These are phyloP conservation scores for Pocillopora verrucosa DNA, from an alignment of 64 coral and sea anemone genomes.

Conservation along the genomic window DNA sequence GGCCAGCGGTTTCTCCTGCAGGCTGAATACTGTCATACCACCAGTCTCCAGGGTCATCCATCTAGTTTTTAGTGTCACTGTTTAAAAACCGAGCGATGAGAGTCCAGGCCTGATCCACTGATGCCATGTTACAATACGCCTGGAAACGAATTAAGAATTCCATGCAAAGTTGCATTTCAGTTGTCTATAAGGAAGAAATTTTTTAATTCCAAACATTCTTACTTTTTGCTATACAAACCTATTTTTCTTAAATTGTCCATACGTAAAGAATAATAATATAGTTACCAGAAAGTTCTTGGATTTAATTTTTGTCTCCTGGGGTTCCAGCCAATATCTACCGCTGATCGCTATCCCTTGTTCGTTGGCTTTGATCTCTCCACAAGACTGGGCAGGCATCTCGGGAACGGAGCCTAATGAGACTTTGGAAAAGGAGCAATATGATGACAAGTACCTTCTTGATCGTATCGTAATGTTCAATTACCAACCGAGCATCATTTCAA, in stretches of 20 bases:
- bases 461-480: too few relatives aligned
- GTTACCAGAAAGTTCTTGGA: background rate
- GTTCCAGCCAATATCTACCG: background rate
- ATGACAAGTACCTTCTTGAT: too few relatives aligned
- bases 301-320: too few relatives aligned
- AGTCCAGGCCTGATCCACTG: too few relatives aligned
- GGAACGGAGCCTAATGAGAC: too few relatives aligned
- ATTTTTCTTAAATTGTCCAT: background rate
- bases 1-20: background rate
- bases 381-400: background rate
- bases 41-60: background rate
- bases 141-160: too few relatives aligned
- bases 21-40: slow-evolving; percentile 55
- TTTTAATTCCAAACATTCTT: background rate
- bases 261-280: background rate
- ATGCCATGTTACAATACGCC: too few relatives aligned
- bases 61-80: too few relatives aligned
- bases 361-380: background rate
- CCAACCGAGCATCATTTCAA: too few relatives aligned
- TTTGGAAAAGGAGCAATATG: too few relatives aligned
- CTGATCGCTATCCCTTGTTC: background rate
- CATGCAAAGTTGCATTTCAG: background rate
- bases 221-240: background rate
- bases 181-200: background rate
- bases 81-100: too few relatives aligned